Evolutionary conservation across 2,797 vertebrate species (phyloP), one percentile per base, ranked within the genome.

Genomic region (Macropodus opercularis): DNA sequence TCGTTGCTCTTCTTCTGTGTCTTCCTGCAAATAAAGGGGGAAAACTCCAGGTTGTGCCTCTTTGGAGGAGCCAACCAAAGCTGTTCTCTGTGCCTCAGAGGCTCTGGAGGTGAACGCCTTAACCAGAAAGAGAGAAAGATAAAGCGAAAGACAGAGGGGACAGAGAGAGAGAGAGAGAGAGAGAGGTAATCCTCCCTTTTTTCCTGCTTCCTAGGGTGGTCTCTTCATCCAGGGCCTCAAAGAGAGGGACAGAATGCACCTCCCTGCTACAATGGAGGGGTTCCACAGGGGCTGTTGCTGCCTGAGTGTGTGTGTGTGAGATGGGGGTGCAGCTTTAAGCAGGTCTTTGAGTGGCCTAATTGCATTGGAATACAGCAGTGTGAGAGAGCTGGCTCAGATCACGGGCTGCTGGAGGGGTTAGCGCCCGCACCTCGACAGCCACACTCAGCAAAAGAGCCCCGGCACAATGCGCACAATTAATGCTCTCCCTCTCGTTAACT

Each of bases 281-380:
- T 85, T 89, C 90, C 91, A 89, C 87, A 85, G 83, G 79, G 82
- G 80, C 83, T 87, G 82, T 77, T 86, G 87, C 82, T 89, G 80
- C 84, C 79, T 78, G 75, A 64, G 59, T 60, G 42, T 13, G 50
- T 21, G 50, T 48, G 58, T 70, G 63, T 26, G 58, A 12, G 21
- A 62, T 64, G 71, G 70, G 86, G 85, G 90, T 92, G 88, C 91
- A 94, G 94, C 94, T 94, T 95, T 95, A 97, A 95, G 93, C 93
- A 94, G 94, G 84, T 90, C 93, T 96, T 95, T 95, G 90, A 96
- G 90, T 92, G 91, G 93, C 89, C 93, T 95, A 96, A 95, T 95
- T 96, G 93, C 92, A 93, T 94, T 94, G 94, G 93, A 96, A 95
- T 95, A 94, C 92, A 91, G 94, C 93, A 94, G 90, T 86, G 87